A percentile compares a stretch with the other conserved stretches of the same genome.
These are phyloP conservation scores for Coreius guichenoti DNA, from an alignment of 2,797 vertebrate genomes.

Conservation along the genomic window DNA sequence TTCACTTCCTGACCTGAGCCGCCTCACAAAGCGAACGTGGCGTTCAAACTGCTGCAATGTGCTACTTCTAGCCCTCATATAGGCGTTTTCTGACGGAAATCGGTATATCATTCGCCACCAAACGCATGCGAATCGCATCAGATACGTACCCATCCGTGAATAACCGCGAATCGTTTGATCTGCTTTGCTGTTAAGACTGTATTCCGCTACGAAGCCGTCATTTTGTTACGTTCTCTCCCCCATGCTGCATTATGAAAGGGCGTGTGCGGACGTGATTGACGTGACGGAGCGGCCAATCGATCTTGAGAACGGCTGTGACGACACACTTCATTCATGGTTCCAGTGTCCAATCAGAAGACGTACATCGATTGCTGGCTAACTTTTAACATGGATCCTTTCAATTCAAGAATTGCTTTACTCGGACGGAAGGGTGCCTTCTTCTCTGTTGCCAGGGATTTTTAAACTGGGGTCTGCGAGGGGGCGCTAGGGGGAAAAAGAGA, in stretches of 20 bases:
- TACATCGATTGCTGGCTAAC: not conserved
- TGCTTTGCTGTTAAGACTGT: constrained; percentile 46
- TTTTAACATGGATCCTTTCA: constrained; percentile 5
- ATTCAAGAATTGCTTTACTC: not conserved
- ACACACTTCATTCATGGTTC: constrained; percentile 39
- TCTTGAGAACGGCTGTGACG: constrained; percentile 18
- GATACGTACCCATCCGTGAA: constrained; percentile 54
- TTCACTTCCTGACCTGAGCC: constrained; percentile 3
- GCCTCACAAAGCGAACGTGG: constrained; percentile 68
- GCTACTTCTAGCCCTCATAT: not conserved
- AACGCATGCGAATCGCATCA: not conserved
- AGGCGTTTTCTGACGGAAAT: not conserved
- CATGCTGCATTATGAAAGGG: constrained; percentile 85
- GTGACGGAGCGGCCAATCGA: constrained; percentile 64
- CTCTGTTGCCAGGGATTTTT: not conserved
- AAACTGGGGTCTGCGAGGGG: not conserved
- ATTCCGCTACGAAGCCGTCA: constrained; percentile 65
- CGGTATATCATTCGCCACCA: not conserved
- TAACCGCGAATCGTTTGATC: constrained; percentile 59
- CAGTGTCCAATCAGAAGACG: constrained; percentile 52
- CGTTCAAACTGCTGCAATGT: constrained; percentile 73
- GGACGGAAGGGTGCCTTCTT: not conserved
- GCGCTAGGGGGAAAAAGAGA: not conserved
- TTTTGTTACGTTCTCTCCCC: constrained; percentile 76
- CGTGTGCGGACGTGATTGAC: constrained; percentile 68